These are phyloP conservation scores for Hyperoplus immaculatus DNA, from an alignment of 2,797 vertebrate species.

Conservation along the genomic window DNA sequence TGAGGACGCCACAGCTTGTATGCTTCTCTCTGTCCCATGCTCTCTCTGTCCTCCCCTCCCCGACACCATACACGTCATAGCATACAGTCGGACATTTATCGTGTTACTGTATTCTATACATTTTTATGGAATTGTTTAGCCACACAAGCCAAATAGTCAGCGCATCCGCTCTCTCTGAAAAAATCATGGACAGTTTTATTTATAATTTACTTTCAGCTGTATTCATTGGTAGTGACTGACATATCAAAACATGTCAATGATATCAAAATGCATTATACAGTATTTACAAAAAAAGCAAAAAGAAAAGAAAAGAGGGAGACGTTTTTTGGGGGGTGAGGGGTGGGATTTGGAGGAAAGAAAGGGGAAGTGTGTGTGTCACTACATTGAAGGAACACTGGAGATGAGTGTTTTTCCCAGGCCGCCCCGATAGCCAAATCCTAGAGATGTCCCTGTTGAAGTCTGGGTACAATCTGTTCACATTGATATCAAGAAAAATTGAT, in stretches of 20 bases:
- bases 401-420: conserved; percentile 54
- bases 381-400: conserved; percentile 56
- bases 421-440: conserved; percentile 61
- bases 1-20: conserved; percentile 61
- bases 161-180: conserved; percentile 80
- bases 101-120: conserved; percentile 72
- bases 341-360: conserved; percentile 47
- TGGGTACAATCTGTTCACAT: conserved; percentile 71
- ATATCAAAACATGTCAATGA: conserved; percentile 90
- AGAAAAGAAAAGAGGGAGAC: conserved; percentile 45
- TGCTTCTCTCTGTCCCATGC: conserved; percentile 71
- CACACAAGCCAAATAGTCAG: conserved; percentile 76
- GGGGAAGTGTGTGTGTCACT: conserved; percentile 68
- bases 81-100: conserved; percentile 65
- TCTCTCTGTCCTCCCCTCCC: conserved; percentile 65
- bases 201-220: conserved; percentile 89
- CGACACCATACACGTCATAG: conserved; percentile 52
- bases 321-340: conserved; percentile 17
- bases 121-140: conserved; percentile 73
- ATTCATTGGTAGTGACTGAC: conserved; percentile 88
- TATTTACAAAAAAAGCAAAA: conserved; percentile 84
- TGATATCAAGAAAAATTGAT: conserved; percentile 69
- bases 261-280: conserved; percentile 90
- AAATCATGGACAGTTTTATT: conserved; percentile 85
- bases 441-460: conserved; percentile 63